Conservation (phyloP, 2,797 vertebrate species). For the Anomalospiza imberbis region DNA sequence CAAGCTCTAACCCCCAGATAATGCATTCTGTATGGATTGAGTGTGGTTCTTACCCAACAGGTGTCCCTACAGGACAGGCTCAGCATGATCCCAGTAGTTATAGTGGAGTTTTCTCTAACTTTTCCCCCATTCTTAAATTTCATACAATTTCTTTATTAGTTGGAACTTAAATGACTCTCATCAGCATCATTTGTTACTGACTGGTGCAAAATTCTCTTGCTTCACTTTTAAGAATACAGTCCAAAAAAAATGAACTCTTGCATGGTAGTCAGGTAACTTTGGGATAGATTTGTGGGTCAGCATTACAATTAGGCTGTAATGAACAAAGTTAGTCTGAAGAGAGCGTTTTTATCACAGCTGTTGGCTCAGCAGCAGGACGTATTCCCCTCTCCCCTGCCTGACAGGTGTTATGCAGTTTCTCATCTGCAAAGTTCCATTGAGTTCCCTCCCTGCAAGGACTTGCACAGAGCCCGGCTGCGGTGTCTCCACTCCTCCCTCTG, state of each 20-base stretch:
- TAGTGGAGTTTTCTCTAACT: not conserved
- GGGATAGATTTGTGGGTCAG: not conserved
- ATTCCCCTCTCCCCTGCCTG: not conserved
- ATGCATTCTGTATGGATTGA: not conserved
- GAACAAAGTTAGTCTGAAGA: not conserved
- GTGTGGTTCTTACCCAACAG: not conserved
- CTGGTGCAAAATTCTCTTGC: not conserved
- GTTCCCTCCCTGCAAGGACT: not conserved
- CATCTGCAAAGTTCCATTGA: fast-evolving
- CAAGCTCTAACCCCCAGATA: not conserved
- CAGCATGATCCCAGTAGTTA: not conserved
- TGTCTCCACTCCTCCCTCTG: not conserved
- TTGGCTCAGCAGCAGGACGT: not conserved
- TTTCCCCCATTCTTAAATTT: not conserved
- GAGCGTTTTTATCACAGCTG: not conserved
- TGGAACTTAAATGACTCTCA: not conserved
- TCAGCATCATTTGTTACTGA: not conserved
- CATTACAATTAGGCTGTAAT: not conserved
- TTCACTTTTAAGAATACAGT: not conserved
- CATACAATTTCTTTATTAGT: not conserved
- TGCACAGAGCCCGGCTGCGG: fast-evolving
- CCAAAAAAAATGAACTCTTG: not conserved
- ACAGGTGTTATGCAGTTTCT: not conserved
- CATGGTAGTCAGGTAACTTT: not conserved
- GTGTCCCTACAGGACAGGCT: not conserved